phyloP scores from a whole-genome alignment of 1,140 invertebrate species.

The Tribolium madens region DNA sequence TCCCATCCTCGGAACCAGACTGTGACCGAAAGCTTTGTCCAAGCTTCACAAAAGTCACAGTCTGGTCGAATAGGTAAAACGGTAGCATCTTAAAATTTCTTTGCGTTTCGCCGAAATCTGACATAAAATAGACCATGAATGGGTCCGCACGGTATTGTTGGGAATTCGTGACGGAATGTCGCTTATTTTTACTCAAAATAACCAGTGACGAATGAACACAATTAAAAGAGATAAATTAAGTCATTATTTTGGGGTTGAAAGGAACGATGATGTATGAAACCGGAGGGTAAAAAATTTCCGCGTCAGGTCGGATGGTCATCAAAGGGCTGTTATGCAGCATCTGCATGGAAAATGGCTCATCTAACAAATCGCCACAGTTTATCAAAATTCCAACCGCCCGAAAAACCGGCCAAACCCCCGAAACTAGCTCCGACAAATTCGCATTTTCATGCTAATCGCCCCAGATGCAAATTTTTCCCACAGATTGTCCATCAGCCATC shows the following conservation, averaged over 20 bases:
- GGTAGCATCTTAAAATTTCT: constrained; percentile 40
- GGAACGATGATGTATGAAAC: constrained; percentile 2
- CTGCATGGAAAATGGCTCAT: neutral
- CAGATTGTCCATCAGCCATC: constrained; percentile 27
- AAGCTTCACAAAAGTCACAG: neutral
- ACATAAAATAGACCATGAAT: constrained; percentile 11
- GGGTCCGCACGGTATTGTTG: neutral
- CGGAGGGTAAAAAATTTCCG: constrained; percentile 6
- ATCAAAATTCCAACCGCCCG: neutral
- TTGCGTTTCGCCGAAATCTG: constrained; percentile 38
- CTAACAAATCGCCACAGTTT: constrained; percentile 2
- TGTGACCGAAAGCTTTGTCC: neutral
- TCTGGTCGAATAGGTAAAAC: constrained; percentile 9
- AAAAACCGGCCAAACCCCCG: neutral
- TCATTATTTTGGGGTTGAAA: constrained; percentile 12
- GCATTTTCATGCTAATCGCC: constrained; percentile 1
- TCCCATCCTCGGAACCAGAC: constrained; percentile 8
- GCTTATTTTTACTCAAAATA: neutral
- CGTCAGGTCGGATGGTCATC: constrained; percentile 1
- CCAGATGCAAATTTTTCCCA: constrained; percentile 17
- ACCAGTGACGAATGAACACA: neutral
- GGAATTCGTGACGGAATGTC: constrained; percentile 11
- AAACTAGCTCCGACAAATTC: neutral
- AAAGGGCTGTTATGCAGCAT: constrained; percentile 19
- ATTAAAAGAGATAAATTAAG: constrained; percentile 32